phyloP scores from a whole-genome alignment of 2,797 vertebrate genomes.

The Poecile montanus region DNA sequence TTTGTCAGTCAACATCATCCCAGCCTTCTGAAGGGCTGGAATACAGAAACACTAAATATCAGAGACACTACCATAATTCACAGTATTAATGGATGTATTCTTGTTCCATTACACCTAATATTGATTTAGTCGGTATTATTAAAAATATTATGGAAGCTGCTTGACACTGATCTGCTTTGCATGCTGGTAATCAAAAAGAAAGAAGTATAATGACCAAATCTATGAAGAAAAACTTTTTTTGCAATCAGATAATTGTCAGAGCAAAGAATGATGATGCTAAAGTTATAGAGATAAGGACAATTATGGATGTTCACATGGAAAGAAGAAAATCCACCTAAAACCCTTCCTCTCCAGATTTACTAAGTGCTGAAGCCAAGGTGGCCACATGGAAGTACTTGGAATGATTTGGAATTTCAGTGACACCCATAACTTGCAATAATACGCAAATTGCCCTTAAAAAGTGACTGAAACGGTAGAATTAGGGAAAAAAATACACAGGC shows the following conservation, averaged over 20 bases:
- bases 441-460: not conserved
- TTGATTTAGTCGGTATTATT: not conserved
- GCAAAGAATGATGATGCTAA: not conserved
- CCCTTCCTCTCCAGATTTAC: not conserved
- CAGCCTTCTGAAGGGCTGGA: not conserved
- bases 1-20: not conserved
- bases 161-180: not conserved
- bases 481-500: not conserved
- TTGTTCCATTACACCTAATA: not conserved
- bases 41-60: not conserved
- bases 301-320: not conserved
- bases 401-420: not conserved
- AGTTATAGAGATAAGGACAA: not conserved
- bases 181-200: constrained; percentile 3
- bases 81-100: not conserved
- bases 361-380: not conserved
- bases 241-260: not conserved
- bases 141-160: not conserved
- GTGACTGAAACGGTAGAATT: not conserved
- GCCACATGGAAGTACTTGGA: not conserved
- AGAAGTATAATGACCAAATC: not conserved
- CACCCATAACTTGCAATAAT: not conserved
- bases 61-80: not conserved
- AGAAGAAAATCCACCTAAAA: not conserved
- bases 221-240: not conserved